Base-by-base conservation (phyloP, 2,797 vertebrate species). In the Gymnothorax javanicus region DNA sequence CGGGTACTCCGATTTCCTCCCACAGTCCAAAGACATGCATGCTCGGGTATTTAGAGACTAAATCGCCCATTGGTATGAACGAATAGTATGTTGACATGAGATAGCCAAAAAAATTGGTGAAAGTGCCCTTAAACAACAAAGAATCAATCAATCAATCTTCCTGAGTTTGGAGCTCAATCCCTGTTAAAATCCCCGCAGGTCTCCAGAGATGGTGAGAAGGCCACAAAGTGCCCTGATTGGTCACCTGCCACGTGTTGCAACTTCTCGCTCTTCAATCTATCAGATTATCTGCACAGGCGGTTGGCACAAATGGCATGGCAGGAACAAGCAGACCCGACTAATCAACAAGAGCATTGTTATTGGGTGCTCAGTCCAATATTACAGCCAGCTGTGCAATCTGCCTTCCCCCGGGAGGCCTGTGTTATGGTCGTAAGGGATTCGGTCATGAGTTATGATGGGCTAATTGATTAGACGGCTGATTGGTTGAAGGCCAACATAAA, bases 391-490 rank as follows among this genome's bases (percentile, higher is more conserved):
- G 50, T 79, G 50, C 50, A 79, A 43, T 54, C 43, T 2, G 17
- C 50, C 75, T 50, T 20, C 2, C 33, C 5, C 25, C 7, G 1
- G 0, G 13, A 75, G 33, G 8, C 71, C 64, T n/a, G n/a, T n/a
- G 64, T 23, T 33, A 71, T 71, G 69, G 69, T 33, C n/a, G 33
- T 43, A 43, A 43, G 33, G 69, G 69, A 71, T 71, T 71, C 69
- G 33, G 69, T 27, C 25, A 12, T 71, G n/a, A 71, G 25, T 71
- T 33, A 71, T 71, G 7, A 71, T 27, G 4, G 25, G 33, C 27
- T 75, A 50, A 43, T 75, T 75, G 33, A 75, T 75, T 75, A 75
- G 73, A 75, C 13, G 33, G 73, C 33, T 75, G 69, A 71, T 71
- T 71, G 69, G 27, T 75, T 75, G 27, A 75, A 75, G 33, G 33